These are phyloP conservation scores for Scaptomyza montana DNA, from an alignment of 1,140 invertebrate species.

Conservation along the genomic window DNA sequence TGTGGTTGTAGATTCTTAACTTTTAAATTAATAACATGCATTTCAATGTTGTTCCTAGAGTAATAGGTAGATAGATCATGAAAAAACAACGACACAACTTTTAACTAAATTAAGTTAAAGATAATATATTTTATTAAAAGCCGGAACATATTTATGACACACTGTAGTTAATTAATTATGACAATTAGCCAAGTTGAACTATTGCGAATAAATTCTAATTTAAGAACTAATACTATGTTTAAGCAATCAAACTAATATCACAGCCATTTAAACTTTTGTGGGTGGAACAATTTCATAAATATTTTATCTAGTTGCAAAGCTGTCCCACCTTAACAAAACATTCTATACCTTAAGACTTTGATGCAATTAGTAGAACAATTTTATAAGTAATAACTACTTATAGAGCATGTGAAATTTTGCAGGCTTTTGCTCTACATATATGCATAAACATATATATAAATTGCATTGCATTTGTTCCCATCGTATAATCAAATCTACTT, in stretches of 20 bases:
- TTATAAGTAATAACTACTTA: conserved; percentile 33
- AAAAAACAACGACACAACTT: not conserved
- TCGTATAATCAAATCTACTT: not conserved
- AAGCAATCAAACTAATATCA: no score
- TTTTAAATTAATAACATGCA: conserved; percentile 32
- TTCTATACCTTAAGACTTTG: not conserved
- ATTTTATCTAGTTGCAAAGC: no score
- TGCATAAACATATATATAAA: not conserved
- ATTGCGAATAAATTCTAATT: no score
- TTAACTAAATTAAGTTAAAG: no score
- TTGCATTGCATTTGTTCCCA: not conserved
- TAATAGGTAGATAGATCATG: no score
- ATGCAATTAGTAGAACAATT: conserved; percentile 8
- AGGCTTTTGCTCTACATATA: conserved; percentile 4
- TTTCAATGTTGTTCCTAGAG: not conserved
- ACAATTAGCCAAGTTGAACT: no score
- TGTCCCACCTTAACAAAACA: not conserved
- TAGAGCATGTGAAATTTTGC: conserved; percentile 38
- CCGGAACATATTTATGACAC: no score
- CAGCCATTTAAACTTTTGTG: no score
- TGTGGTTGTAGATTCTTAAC: conserved; percentile 34
- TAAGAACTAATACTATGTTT: no score
- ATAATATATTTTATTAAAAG: no score
- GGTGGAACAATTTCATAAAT: no score
- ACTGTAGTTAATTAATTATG: no score